Evolutionary conservation across 1,140 invertebrate species (phyloP).

Genomic region (Leptinotarsa texana): DNA sequence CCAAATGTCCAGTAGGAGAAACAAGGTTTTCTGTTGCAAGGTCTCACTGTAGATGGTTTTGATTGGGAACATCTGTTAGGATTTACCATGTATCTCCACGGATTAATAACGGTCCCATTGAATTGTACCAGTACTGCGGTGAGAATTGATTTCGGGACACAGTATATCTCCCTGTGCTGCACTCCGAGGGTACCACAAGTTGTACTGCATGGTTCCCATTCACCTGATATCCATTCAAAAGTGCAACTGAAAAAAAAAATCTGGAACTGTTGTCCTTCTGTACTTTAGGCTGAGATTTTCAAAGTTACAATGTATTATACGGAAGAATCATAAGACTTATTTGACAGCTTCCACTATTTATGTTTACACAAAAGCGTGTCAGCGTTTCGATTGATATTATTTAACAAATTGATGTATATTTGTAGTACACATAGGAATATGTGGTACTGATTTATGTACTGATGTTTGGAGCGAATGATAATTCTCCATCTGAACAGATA

Average conservation of each 20-base stretch:
- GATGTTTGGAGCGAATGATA: no score
- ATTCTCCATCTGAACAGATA: no score
- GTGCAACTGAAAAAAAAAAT: conserved; percentile 59
- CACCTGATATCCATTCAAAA: conserved; percentile 64
- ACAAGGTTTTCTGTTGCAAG: conserved; percentile 67
- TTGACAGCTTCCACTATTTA: no score
- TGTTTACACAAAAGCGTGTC: no score
- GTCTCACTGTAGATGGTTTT: conserved; percentile 57
- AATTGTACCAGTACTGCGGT: conserved; percentile 41
- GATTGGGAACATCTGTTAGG: conserved; percentile 59
- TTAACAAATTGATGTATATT: no score
- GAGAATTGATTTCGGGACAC: conserved; percentile 58
- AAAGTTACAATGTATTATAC: no score
- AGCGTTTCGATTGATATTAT: no score
- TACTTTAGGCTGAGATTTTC: no score
- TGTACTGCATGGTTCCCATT: conserved; percentile 68
- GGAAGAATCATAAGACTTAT: no score
- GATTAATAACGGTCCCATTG: conserved; percentile 35
- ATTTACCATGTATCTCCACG: conserved; percentile 62
- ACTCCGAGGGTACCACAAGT: conserved; percentile 65
- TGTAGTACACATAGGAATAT: no score
- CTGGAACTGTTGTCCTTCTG: no score
- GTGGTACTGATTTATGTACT: no score
- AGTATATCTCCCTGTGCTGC: conserved; percentile 67
- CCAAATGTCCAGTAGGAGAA: conserved; percentile 69